Conservation (phyloP, 2,888 invertebrate genomes). For the Crocallis elinguaria region DNA sequence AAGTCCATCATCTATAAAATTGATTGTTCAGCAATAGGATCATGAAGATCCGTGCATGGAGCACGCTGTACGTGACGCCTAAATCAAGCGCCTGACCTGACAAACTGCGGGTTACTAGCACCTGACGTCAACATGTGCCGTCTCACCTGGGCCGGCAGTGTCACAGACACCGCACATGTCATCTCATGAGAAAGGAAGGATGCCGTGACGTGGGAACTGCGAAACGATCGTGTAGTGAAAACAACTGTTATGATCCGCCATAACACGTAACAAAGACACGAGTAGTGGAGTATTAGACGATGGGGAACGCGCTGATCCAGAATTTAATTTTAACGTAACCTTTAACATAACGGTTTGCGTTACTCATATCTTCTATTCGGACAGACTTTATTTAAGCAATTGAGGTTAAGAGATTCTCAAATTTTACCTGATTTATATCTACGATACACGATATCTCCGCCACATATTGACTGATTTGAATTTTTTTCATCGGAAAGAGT, state of each 20-base stretch:
- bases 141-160: no score
- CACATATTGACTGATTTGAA: no score
- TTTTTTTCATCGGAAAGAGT: no score
- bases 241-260: conserved; percentile 13
- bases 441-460: no score
- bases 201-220: conserved; percentile 13
- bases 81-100: neutral
- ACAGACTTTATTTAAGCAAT: no score
- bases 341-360: no score
- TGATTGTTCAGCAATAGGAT: neutral
- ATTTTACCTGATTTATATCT: no score
- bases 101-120: neutral
- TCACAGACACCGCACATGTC: neutral
- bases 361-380: no score
- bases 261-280: neutral
- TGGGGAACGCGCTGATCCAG: no score
- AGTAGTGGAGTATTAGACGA: no score
- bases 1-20: neutral
- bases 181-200: conserved; percentile 6
- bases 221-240: conserved; percentile 10
- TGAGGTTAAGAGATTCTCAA: no score
- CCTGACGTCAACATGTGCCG: conserved; percentile 1
- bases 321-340: no score
- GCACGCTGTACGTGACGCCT: neutral
- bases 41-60: neutral